phyloP scores from a whole-genome alignment of 1,140 invertebrate species.

The Drosophila littoralis region DNA sequence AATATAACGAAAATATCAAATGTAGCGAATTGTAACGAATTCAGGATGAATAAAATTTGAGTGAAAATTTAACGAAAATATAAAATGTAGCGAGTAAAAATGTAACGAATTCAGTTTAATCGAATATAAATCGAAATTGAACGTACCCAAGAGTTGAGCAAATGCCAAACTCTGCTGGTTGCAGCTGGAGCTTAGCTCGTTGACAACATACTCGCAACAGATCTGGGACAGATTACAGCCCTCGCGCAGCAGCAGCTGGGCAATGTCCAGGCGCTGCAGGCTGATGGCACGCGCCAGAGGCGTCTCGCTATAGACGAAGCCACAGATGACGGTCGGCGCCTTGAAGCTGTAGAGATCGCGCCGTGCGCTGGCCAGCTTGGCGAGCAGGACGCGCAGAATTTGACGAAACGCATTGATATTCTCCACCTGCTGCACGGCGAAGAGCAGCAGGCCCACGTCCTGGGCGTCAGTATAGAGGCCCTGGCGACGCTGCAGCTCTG shows the following conservation, averaged over 20 bases:
- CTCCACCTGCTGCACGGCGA: constrained; percentile 84
- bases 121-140: not conserved
- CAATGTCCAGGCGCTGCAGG: constrained; percentile 83
- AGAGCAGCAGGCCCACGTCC: constrained; percentile 83
- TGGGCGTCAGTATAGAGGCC: constrained; percentile 62
- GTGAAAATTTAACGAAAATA: too few relatives aligned
- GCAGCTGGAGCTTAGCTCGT: constrained; percentile 48
- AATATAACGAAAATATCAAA: too few relatives aligned
- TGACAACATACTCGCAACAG: constrained; percentile 55
- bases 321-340: constrained; percentile 54
- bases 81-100: not conserved
- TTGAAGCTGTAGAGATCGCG: constrained; percentile 54
- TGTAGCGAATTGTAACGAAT: not conserved
- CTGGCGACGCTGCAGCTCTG: constrained; percentile 59
- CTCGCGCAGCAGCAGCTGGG: constrained; percentile 84
- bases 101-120: not conserved
- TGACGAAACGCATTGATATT: constrained; percentile 76
- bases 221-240: constrained; percentile 84
- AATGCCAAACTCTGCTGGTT: constrained; percentile 40
- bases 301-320: constrained; percentile 84
- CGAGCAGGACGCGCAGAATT: constrained; percentile 85
- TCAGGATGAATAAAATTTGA: not conserved
- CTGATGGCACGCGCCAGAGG: constrained; percentile 85
- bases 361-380: constrained; percentile 63
- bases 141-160: constrained; percentile 64